A percentile compares a stretch with the other conserved stretches of the same genome.
phyloP scores from a whole-genome alignment of 2,113 vertebrate species.

The Callaeas wilsoni region DNA sequence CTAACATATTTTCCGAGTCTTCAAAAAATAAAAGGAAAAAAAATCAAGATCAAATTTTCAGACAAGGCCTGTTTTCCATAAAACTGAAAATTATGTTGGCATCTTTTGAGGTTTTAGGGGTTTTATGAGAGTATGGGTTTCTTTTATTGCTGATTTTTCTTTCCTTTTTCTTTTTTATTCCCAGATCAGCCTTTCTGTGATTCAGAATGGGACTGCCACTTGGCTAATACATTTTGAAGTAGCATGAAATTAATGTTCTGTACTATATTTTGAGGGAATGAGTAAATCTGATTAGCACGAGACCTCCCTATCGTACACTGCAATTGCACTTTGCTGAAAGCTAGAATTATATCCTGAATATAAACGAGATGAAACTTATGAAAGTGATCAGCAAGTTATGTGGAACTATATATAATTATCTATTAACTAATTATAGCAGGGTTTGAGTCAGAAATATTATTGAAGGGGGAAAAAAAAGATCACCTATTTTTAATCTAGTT shows the following conservation, averaged over 20 bases:
- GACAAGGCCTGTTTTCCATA: not conserved
- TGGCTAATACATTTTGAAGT: constrained; percentile 18
- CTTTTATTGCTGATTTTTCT: not conserved
- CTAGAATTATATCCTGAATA: not conserved
- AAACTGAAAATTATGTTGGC: not conserved
- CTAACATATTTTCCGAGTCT: not conserved
- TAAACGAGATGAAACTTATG: not conserved
- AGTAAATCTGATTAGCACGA: constrained; percentile 41
- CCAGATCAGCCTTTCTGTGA: not conserved
- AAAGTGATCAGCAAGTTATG: not conserved
- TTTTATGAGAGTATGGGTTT: not conserved
- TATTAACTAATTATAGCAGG: not conserved
- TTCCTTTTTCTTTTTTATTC: not conserved
- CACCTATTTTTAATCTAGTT: not conserved
- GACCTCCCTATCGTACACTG: not conserved
- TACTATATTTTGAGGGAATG: constrained; percentile 30
- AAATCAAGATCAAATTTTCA: not conserved
- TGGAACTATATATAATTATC: not conserved
- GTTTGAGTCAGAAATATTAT: not conserved
- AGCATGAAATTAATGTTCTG: constrained; percentile 54
- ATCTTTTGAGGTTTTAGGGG: not conserved
- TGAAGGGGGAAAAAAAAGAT: not conserved
- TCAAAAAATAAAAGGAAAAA: not conserved
- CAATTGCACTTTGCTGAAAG: constrained; percentile 21
- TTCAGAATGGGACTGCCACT: not conserved